Percentiles rank a stretch among this genome's conserved stretches.
Conservation (phyloP, 1,140 invertebrate species). For the Delia radicum region DNA sequence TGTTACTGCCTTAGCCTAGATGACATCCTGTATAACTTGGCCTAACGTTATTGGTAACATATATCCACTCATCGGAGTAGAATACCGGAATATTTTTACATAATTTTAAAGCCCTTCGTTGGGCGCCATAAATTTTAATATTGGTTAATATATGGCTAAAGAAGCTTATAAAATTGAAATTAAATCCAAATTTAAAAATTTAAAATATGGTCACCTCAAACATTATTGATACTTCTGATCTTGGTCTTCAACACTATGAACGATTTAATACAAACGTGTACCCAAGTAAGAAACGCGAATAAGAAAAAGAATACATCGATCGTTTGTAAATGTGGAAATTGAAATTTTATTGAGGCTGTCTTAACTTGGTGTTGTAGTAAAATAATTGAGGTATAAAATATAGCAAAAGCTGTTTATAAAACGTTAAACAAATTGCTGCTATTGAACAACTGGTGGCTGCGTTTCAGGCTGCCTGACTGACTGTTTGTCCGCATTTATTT, state of each 20-base stretch:
- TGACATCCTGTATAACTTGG: no score
- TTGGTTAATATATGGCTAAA: no score
- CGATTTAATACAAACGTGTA: not conserved
- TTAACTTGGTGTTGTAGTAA: not conserved
- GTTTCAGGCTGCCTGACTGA: not conserved
- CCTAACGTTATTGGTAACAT: no score
- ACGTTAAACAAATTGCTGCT: constrained; percentile 19
- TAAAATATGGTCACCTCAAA: not conserved
- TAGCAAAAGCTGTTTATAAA: constrained; percentile 15
- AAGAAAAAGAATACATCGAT: not conserved
- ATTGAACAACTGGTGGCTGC: not conserved
- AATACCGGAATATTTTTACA: no score
- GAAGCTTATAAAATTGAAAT: no score
- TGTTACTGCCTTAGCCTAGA: no score
- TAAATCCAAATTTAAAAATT: no score
- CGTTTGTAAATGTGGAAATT: constrained; percentile 17
- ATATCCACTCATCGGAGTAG: no score
- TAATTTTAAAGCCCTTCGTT: no score
- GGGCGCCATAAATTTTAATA: no score
- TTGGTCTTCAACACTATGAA: not conserved
- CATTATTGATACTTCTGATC: not conserved
- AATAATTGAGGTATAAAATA: constrained; percentile 24
- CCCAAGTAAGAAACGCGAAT: not conserved
- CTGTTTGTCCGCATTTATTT: not conserved
- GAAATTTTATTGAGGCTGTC: constrained; percentile 13